Base-by-base conservation (phyloP, 2,113 vertebrate genomes). In the Crotalus viridis region DNA sequence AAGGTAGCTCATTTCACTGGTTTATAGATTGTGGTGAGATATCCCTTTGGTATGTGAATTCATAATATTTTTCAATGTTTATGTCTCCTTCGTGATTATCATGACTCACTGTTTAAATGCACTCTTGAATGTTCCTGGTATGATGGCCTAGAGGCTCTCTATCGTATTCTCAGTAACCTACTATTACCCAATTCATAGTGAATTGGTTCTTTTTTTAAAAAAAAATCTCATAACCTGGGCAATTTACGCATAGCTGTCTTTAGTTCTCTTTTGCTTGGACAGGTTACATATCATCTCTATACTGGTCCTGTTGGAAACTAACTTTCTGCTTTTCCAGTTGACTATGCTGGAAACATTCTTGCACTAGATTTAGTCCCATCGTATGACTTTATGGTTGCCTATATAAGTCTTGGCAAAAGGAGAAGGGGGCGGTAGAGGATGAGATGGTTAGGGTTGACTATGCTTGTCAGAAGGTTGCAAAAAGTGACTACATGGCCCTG, bases 61-160 rank as follows among this genome's bases (percentile, higher is more conserved):
- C 17, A 55, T 33, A 26, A 19, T 92, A 51, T 51, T 51, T 51
- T 7, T 51, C 48, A 51, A 1, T 51, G 8, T 51, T 51, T 51
- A 24, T 33, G 0, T 0, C 93, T 94, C 88, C 46, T 51, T 93
- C 92, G 56, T 61, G 85, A 94, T 85, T 90, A 89, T 93, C 61
- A 22, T 28, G 92, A 0, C 21, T 95, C 92, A 88, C 56, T 89
- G 95, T 94, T 95, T 92, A 97, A 95, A 93, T 95, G 93, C 59
- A 94, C 94, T 91, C 28, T 96, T 94, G 95, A 92, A 21, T 93
- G 1, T 0, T 93, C 91, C 74, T 87, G 95, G 96, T 95, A 96
- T 95, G 94, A 95, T 43, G 43, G 39, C 39, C 39, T 48, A 95
- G 94, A 88, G 28, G 24, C 28, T 88, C n/a, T 55, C n/a, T 94